A percentile compares a stretch with the other conserved stretches of the same genome.
Conservation (phyloP, 2,113 vertebrate species). For the Gallinago undulata region DNA sequence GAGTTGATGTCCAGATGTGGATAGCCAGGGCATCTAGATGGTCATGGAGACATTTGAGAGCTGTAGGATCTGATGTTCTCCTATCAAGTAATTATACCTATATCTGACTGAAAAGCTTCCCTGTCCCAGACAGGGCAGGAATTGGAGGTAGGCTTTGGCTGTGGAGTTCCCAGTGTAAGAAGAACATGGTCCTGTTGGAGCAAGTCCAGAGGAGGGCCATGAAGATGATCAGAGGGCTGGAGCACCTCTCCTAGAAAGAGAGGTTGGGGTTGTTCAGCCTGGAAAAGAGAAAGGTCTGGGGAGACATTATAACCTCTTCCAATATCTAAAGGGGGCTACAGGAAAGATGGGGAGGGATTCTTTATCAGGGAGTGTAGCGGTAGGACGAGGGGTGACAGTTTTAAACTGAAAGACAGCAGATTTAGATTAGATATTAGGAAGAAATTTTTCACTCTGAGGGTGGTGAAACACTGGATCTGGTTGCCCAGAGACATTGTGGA, state of each 20-base stretch:
- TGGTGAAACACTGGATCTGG: background rate
- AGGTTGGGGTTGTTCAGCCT: background rate
- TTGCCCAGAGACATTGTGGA: background rate
- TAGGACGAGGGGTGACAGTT: background rate
- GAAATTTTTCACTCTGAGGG: background rate
- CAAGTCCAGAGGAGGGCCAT: background rate
- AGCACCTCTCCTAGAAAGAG: background rate
- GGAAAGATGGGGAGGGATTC: background rate
- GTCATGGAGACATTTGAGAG: background rate
- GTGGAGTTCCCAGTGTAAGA: background rate
- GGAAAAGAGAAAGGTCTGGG: background rate
- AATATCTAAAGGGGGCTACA: background rate
- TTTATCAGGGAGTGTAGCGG: background rate
- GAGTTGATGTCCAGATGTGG: background rate
- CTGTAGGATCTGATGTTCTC: background rate
- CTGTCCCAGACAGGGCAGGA: background rate
- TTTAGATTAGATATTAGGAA: background rate
- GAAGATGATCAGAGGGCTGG: background rate
- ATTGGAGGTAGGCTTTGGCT: background rate
- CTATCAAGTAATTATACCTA: background rate
- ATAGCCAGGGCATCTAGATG: background rate
- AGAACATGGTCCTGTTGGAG: background rate
- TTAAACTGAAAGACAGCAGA: background rate
- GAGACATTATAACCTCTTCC: background rate
- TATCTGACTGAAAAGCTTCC: background rate